Base-by-base conservation (phyloP, 2,888 invertebrate species). In the Troides helena region DNA sequence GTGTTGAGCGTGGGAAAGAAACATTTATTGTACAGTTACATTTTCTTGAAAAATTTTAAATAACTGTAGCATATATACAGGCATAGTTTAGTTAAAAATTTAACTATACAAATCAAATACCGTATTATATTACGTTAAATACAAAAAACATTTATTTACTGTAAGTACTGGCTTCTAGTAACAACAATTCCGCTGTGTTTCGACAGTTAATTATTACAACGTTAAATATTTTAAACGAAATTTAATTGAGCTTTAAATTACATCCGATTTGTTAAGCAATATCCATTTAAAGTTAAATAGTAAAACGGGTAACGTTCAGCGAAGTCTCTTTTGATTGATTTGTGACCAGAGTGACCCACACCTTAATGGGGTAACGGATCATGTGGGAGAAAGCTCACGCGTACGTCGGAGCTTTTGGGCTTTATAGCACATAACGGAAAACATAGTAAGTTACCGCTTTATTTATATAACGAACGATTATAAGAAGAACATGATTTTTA, bases 321-420 rank as follows among this genome's bases (percentile, higher is more conserved):
- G 46, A 65, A 57, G 56, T 70, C 67, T 64, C 61, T 21, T 23
- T 67, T 70, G 70, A 73, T 70, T 70, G 68, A 74, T 75, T 71
- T 65, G 62, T 67, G 67, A 68, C 67, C 66, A 68, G 70, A 74
- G 63, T 68, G 70, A 62, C 68, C 68, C 69, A 69, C 67, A 69
- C 65, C 71, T 71, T 74, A 73, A 73, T 73, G 71, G 66, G 69
- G 65, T 71, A 72, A 69, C 53, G 68, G 71, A 67, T 73, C 65
- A 72, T 65, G 59, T 68, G 72, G 72, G 74, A 72, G 73, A 73
- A 72, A 74, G 74, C 72, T 46, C 25, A 18, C 50, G 62, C 39
- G 63, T 57, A 67, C 57, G 53, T 65, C 43, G 43, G 58, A 56
- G 59, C 59, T 70, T 67, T 63, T 46, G 18, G 60, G 39, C 60